These are phyloP conservation scores for Pristionchus exspectatus DNA, from an alignment of 2,888 invertebrate genomes.

Conservation along the genomic window DNA sequence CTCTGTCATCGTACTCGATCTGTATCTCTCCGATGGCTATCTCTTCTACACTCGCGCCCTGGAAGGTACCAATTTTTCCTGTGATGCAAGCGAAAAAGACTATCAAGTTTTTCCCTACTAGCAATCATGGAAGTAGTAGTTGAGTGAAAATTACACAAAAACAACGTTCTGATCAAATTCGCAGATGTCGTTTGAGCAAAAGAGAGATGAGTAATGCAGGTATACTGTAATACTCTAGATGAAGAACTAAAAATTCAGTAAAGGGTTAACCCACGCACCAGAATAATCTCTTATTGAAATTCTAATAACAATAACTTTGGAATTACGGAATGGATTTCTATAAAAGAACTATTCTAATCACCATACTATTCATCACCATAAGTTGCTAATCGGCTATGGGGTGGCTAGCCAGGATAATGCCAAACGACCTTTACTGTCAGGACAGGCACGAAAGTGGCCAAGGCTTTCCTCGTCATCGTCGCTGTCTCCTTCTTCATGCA, in stretches of 20 bases:
- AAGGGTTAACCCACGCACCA: no score
- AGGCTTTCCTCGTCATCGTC: conserved; percentile 18
- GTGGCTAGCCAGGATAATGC: no score
- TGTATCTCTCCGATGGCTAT: conserved; percentile 64
- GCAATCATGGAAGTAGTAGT: not conserved
- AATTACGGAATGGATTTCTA: no score
- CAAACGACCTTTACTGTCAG: no score
- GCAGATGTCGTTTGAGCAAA: not conserved
- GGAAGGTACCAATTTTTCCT: conserved; percentile 56
- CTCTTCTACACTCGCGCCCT: conserved; percentile 63
- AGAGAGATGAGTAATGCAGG: not conserved
- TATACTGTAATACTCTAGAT: not conserved
- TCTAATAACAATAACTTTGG: no score
- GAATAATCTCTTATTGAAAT: no score
- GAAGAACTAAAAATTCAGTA: no score
- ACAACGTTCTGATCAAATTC: not conserved
- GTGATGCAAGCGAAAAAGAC: not conserved
- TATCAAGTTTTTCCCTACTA: not conserved
- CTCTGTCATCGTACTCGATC: conserved; percentile 61
- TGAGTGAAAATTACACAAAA: not conserved
- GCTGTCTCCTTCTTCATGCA: conserved; percentile 11
- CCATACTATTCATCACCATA: no score
- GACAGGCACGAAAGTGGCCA: not conserved
- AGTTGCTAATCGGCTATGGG: no score
- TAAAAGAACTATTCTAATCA: no score